These are phyloP conservation scores for Oxyscelio sp. DNA, from an alignment of 2,888 invertebrate genomes.

Conservation along the genomic window DNA sequence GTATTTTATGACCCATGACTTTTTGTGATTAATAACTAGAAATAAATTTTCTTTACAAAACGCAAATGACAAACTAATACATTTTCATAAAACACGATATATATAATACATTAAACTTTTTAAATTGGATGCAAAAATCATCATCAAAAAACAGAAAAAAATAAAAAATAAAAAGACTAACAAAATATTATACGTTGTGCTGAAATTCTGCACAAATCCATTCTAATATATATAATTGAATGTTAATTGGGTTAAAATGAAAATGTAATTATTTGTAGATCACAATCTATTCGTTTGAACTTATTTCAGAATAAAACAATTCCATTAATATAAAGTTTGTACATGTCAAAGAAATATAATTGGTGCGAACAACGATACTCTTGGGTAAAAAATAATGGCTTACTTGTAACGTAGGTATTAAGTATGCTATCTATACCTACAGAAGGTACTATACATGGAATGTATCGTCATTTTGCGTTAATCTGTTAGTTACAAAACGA, in stretches of 20 bases:
- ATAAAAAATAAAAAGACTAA: no score
- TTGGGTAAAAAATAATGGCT: conserved; percentile 18
- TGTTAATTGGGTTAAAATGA: background rate
- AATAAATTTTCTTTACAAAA: no score
- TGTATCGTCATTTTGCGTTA: conserved; percentile 32
- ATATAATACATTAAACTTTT: background rate
- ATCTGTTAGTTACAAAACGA: conserved; percentile 37
- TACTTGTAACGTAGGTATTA: conserved; percentile 28
- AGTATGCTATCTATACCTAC: conserved; percentile 21
- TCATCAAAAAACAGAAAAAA: no score
- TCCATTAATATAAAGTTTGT: background rate
- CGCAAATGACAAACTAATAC: background rate
- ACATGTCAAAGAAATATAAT: conserved; percentile 22
- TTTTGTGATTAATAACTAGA: no score
- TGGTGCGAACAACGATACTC: conserved; percentile 6
- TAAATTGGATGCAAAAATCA: conserved; percentile 12
- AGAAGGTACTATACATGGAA: conserved; percentile 22
- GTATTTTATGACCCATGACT: no score
- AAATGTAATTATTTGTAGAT: background rate
- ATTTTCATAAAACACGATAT: background rate
- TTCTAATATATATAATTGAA: background rate
- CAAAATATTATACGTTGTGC: background rate
- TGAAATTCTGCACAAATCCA: background rate
- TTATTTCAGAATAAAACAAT: conserved; percentile 8
- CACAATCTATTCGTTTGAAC: conserved; percentile 13